These are phyloP conservation scores for Ashinkailepas kermadecensis DNA, from an alignment of 2,888 invertebrate genomes.

Conservation along the genomic window DNA sequence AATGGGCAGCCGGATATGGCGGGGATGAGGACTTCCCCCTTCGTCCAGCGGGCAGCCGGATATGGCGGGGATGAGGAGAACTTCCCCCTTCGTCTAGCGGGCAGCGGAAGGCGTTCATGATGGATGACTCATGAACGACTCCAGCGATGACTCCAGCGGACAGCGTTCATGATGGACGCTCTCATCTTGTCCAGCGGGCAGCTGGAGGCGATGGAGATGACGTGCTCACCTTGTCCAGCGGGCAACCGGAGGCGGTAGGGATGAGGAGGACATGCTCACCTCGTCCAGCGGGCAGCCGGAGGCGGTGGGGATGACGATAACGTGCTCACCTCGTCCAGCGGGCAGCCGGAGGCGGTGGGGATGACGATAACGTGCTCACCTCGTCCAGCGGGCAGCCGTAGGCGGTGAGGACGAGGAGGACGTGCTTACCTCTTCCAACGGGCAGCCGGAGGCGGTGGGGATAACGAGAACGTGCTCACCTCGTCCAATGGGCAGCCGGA, in stretches of 20 bases:
- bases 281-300: background rate
- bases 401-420: conserved; percentile 67
- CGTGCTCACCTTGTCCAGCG: background rate
- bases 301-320: background rate
- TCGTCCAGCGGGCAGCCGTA: conserved; percentile 70
- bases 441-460: conserved; percentile 27
- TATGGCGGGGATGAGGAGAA: no score
- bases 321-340: conserved; percentile 79
- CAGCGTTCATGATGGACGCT: no score
- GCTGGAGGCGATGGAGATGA: no score
- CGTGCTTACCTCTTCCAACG: conserved; percentile 71
- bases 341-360: conserved; percentile 81
- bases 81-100: no score
- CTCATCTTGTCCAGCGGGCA: no score
- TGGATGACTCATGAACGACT: no score
- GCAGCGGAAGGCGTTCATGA: no score
- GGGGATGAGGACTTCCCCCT: no score
- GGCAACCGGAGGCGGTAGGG: background rate
- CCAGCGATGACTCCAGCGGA: no score
- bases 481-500: conserved; percentile 90
- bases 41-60: no score
- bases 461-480: conserved; percentile 59
- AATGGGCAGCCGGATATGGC: no score
- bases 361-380: conserved; percentile 51
- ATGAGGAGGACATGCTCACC: no score